Evolutionary conservation across 2,113 vertebrate genomes (phyloP).

Genomic region (Calidris pugnax): DNA sequence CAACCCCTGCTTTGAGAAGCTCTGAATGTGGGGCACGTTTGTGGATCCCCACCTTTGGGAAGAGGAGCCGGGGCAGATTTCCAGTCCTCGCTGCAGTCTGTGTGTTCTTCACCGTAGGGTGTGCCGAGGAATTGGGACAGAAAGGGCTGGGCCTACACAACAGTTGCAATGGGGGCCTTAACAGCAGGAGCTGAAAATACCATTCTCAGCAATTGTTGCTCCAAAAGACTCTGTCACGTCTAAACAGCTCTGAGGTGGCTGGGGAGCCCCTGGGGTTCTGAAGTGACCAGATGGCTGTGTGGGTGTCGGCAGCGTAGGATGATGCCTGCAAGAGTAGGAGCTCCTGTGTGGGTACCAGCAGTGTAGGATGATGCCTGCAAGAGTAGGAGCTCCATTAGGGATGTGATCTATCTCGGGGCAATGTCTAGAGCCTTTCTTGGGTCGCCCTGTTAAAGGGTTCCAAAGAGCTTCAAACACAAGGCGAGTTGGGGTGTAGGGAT

Average conservation of each 20-base stretch:
- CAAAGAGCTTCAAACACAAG: background rate
- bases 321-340: background rate
- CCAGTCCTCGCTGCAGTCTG: background rate
- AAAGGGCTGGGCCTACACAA: background rate
- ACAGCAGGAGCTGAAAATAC: background rate
- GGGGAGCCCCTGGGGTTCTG: background rate
- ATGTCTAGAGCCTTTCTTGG: background rate
- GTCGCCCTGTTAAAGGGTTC: background rate
- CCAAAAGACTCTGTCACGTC: background rate
- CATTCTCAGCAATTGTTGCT: background rate
- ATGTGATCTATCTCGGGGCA: background rate
- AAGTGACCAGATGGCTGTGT: background rate
- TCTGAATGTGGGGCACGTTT: background rate
- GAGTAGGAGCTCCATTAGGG: background rate
- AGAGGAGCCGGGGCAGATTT: background rate
- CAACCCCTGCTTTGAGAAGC: background rate
- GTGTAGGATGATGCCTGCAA: background rate
- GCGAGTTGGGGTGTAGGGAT: background rate
- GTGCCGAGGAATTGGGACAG: background rate
- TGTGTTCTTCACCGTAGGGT: rapidly evolving
- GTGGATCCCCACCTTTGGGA: background rate
- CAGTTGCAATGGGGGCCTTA: background rate
- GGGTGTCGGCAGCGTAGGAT: background rate
- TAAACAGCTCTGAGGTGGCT: background rate
- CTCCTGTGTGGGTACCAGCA: background rate